Evolutionary conservation across 2,888 invertebrate species (phyloP).

Genomic region (Diplazon laetatorius): DNA sequence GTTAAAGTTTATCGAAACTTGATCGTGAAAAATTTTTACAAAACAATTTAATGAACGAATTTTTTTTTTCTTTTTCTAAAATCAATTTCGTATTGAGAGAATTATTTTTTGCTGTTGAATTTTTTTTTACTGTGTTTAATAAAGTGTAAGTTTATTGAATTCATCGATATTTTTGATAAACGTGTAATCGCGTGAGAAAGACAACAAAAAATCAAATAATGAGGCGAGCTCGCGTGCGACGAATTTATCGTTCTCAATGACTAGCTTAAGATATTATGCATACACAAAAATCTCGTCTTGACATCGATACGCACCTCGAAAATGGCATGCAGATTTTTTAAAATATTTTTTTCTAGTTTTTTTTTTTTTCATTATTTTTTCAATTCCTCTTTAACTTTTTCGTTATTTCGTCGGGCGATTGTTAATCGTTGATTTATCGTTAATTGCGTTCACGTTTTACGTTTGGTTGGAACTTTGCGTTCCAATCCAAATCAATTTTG

Average conservation of each 20-base stretch:
- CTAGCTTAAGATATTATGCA: slow-evolving; percentile 79
- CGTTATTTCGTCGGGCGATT: neutral
- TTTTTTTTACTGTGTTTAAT: too few relatives aligned
- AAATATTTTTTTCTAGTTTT: neutral
- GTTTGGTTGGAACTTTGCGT: too few relatives aligned
- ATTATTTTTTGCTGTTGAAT: too few relatives aligned
- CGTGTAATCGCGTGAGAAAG: slow-evolving; percentile 61
- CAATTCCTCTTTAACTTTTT: neutral
- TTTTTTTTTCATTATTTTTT: slow-evolving; percentile 1
- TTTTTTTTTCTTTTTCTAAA: too few relatives aligned
- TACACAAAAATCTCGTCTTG: slow-evolving; percentile 69
- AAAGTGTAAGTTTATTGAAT: too few relatives aligned
- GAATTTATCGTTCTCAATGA: slow-evolving; percentile 76
- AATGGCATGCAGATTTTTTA: slow-evolving; percentile 64
- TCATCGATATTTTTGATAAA: too few relatives aligned
- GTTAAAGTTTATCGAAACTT: too few relatives aligned
- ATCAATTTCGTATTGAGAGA: too few relatives aligned
- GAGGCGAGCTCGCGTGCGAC: slow-evolving; percentile 70
- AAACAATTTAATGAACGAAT: too few relatives aligned
- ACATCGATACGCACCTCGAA: slow-evolving; percentile 53
- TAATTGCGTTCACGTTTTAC: too few relatives aligned
- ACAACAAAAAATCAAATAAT: slow-evolving; percentile 19
- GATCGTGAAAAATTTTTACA: too few relatives aligned
- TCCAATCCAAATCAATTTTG: slow-evolving; percentile 1
- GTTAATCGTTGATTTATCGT: slow-evolving; percentile 30